Base-by-base conservation (phyloP, 2,888 invertebrate species). In the Incurvaria masculella region DNA sequence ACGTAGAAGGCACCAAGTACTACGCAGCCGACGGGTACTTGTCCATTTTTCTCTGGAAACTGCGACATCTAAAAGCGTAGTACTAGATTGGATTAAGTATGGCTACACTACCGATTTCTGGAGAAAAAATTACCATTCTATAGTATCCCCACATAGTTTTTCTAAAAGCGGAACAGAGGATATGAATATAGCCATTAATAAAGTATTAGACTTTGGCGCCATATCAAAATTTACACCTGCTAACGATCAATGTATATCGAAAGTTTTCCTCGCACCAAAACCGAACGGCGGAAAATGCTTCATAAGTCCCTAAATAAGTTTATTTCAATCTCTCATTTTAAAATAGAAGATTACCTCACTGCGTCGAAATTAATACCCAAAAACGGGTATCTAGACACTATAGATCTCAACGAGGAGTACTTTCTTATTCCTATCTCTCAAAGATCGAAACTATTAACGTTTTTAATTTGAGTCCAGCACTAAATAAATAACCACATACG, bases 331-430 rank as follows among this genome's bases (percentile, higher is more conserved):
- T 38, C 52, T 19, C 58, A 60, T 50, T 60, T 61, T 44, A 57
- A 61, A 51, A 49, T 58, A 21, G 58, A 59, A 44, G 56, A 59
- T 47, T 52, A 49, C 33, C 51, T 52, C 48, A 55, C 56, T 0
- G 55, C 54, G 1, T 42, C 42, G 10, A 49, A 55, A 19, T 26
- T 59, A 16, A 50, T 60, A 19, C 47, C 21, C n/a, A 18, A n/a
- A 46, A 38, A 52, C 27, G 45, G 47, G 17, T 56, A 23, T 23
- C 23, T 23, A 23, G 53, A 54, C 2, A 52, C 53, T 2, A 54
- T 56, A 4, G 54, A 57, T 17, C 38, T 57, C 8, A 55, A 56
- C 42, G 56, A 57, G 14, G 40, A 56, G 1, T 57, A 55, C 41
- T 44, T 55, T 11, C 45, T 56, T 14, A 21, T 57, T 6, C 51